Base-by-base conservation (phyloP, 2,113 vertebrate species). In the Setophaga kirtlandii region DNA sequence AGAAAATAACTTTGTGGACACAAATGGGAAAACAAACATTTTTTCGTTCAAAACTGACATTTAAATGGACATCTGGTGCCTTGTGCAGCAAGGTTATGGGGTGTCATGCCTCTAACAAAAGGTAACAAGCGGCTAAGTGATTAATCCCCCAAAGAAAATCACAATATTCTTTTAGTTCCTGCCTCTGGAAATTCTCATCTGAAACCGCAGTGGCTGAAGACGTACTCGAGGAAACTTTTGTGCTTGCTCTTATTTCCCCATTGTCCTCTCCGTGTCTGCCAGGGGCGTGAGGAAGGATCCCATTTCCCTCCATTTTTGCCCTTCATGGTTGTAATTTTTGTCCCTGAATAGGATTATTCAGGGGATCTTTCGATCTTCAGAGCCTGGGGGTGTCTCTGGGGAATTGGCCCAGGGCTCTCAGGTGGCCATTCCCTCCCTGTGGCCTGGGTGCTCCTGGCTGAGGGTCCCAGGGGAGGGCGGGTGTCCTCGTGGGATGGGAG, bases 251-350 rank as follows among this genome's bases (percentile, higher is more conserved):
- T 92, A 76, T 80, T 95, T 96, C 92, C 78, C 87, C 49, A 65
- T 93, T 82, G 83, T 96, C 81, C 88, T 76, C 55, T 41, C 50
- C 0, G 1, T 89, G 58, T 82, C 85, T 91, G 62, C 60, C 64
- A 64, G 87, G 75, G 70, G 68, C 85, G 78, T 79, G 76, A 95
- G 89, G 94, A 93, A 93, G 71, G 86, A 90, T 94, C 83, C 90
- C 67, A 55, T 93, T 96, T 95, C 95, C 79, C 89, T 82, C 73
- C 1, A 5, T 53, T 96, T 93, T 88, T 92, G 58, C 88, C 88
- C 93, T 96, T 96, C 89, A 82, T 94, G 93, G 80, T 84, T 91
- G 83, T 90, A 92, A 94, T 94, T 91, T 64, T 95, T 90, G 35
- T 65, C 49, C 60, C 90, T 89, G 70, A 94, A 93, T 86, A 94